Percentiles rank a stretch among this genome's conserved stretches.
Conservation (phyloP, 2,113 vertebrate species). For the Emydura subglobosa region DNA sequence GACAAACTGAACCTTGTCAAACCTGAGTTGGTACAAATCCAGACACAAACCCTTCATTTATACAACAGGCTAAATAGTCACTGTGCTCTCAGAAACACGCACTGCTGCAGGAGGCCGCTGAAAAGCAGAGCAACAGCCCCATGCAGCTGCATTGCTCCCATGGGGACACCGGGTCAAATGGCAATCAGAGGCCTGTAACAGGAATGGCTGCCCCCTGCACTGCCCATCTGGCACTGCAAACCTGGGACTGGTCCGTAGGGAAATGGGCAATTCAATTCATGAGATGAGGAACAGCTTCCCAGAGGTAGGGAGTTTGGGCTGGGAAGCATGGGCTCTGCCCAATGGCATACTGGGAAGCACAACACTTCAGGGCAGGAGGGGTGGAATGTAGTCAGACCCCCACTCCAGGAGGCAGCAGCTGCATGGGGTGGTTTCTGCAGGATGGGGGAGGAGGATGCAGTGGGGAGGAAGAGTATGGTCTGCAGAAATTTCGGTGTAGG, state of each 20-base stretch:
- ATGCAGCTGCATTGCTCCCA: background rate
- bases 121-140: background rate
- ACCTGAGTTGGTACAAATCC: background rate
- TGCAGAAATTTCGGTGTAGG: background rate
- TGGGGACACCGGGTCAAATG: background rate
- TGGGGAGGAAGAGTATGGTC: background rate
- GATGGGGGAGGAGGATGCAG: background rate
- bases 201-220: background rate
- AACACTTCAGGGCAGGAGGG: background rate
- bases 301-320: background rate
- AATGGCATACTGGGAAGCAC: background rate
- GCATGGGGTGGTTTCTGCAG: background rate
- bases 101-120: background rate
- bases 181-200: background rate
- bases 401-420: background rate
- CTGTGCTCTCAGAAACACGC: background rate
- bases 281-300: background rate
- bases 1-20: constrained; percentile 23
- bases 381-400: background rate
- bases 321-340: background rate
- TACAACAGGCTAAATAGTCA: background rate
- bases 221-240: background rate
- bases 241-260: background rate
- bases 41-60: background rate
- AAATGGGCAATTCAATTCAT: background rate